Evolutionary conservation across 2,888 invertebrate species (phyloP).

Genomic region (Acronicta psi): DNA sequence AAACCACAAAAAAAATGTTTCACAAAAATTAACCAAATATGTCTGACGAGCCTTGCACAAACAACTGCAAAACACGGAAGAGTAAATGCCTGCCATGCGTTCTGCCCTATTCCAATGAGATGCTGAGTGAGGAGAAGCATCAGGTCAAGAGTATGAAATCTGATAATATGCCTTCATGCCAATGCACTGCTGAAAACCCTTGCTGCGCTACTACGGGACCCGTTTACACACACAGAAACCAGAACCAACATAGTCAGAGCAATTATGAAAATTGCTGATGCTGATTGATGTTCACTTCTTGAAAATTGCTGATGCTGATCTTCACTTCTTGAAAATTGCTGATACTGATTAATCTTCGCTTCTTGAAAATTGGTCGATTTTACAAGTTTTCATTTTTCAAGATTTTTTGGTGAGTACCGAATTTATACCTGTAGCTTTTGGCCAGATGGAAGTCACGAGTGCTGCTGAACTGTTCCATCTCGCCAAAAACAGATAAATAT

Average conservation of each 20-base stretch:
- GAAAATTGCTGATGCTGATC: too few species aligned
- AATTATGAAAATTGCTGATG: not conserved
- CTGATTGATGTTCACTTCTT: not conserved
- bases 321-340: too few species aligned
- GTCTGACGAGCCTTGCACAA: slow-evolving; percentile 53
- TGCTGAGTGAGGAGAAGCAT: slow-evolving; percentile 22
- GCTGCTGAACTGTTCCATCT: too few species aligned
- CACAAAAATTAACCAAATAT: slow-evolving; percentile 39
- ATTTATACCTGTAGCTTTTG: too few species aligned
- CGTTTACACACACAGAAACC: slow-evolving; percentile 2
- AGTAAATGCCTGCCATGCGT: slow-evolving; percentile 61
- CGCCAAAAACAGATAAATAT: too few species aligned
- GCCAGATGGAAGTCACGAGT: too few species aligned
- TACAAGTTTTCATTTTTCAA: too few species aligned
- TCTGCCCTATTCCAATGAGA: slow-evolving; percentile 28
- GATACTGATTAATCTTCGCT: too few species aligned
- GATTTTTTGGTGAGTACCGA: too few species aligned
- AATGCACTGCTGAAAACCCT: slow-evolving; percentile 50
- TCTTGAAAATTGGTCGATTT: too few species aligned
- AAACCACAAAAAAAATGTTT: slow-evolving; percentile 1
- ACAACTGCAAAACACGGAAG: slow-evolving; percentile 53
- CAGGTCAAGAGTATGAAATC: slow-evolving; percentile 5
- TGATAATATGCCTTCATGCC: slow-evolving; percentile 7
- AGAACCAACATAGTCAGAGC: slow-evolving; percentile 13
- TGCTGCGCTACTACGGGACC: slow-evolving; percentile 42